phyloP scores from a whole-genome alignment of 2,113 vertebrate species.

The Lipophrys pholis region DNA sequence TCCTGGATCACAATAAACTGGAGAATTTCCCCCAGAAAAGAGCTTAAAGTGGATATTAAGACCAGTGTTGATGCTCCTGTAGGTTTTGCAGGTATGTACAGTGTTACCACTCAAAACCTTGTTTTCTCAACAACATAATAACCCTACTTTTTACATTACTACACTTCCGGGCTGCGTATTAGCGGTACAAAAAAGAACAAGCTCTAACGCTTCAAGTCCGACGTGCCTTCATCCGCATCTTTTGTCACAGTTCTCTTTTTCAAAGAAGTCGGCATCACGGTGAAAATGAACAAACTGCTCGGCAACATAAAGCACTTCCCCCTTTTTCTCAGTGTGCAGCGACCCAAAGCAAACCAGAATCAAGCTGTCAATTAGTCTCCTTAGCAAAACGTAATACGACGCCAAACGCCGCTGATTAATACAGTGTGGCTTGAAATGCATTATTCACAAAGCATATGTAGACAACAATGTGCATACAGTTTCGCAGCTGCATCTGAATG shows the following conservation, averaged over 20 bases:
- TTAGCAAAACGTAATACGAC: slow-evolving; percentile 34
- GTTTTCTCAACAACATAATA: too few relatives aligned
- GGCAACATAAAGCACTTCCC: slow-evolving; percentile 17
- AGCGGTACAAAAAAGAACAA: too few relatives aligned
- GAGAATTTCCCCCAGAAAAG: too few relatives aligned
- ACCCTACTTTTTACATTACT: too few relatives aligned
- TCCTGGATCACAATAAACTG: too few relatives aligned
- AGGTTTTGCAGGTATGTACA: too few relatives aligned
- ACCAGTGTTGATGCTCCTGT: too few relatives aligned
- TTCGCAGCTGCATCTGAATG: slow-evolving; percentile 28
- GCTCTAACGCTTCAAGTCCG: too few relatives aligned
- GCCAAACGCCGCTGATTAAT: slow-evolving; percentile 15
- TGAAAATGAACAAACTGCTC: not conserved
- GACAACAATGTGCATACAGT: slow-evolving; percentile 18
- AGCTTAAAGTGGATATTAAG: too few relatives aligned
- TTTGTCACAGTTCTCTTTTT: slow-evolving; percentile 46
- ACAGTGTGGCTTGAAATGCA: slow-evolving; percentile 31
- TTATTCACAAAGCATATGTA: slow-evolving; percentile 52
- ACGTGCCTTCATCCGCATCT: not conserved
- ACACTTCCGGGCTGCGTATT: too few relatives aligned
- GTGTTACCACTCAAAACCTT: too few relatives aligned
- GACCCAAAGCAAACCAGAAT: slow-evolving; percentile 5
- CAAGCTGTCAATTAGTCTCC: slow-evolving; percentile 27
- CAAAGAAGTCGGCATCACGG: not conserved
- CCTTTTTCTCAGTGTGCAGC: slow-evolving; percentile 12